Evolutionary conservation across 2,888 invertebrate genomes (phyloP).

Genomic region (Syritta pipiens): DNA sequence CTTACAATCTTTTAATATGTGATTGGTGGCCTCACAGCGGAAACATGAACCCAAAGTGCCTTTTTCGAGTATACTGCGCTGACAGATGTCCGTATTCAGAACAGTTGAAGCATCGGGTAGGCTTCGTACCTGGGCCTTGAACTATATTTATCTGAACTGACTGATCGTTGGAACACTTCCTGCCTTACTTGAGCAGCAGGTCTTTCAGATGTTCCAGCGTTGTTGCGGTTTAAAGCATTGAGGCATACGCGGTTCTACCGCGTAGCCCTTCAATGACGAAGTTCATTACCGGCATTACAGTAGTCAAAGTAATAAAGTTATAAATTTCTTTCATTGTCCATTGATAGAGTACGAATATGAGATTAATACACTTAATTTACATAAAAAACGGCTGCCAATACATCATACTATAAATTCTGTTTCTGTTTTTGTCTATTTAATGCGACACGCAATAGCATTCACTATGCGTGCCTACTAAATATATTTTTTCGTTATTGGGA

Average conservation of each 20-base stretch:
- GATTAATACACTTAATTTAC: no score
- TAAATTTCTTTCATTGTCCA: no score
- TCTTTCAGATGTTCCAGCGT: slow-evolving; percentile 8
- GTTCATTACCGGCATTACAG: no score
- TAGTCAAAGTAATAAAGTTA: no score
- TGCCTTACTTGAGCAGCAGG: slow-evolving; percentile 6
- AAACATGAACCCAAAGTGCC: slow-evolving; percentile 12
- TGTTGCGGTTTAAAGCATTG: slow-evolving; percentile 15
- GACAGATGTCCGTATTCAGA: slow-evolving; percentile 7
- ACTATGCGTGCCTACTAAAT: no score
- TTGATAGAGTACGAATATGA: no score
- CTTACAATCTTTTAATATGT: slow-evolving; percentile 10
- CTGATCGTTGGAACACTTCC: slow-evolving; percentile 9
- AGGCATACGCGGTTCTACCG: slow-evolving; percentile 7
- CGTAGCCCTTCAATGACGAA: slow-evolving; percentile 13
- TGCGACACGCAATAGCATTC: no score
- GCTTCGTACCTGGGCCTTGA: not conserved
- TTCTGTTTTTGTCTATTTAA: no score
- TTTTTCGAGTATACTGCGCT: slow-evolving; percentile 1
- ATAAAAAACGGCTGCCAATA: no score
- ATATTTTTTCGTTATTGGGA: no score
- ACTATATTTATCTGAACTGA: not conserved
- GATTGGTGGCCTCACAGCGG: slow-evolving; percentile 8
- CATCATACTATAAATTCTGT: no score
- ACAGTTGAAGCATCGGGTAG: slow-evolving; percentile 7